Percentiles rank a stretch among this genome's conserved stretches.
phyloP scores from a whole-genome alignment of 2,113 vertebrate species.

The Cryptotis parvus region DNA sequence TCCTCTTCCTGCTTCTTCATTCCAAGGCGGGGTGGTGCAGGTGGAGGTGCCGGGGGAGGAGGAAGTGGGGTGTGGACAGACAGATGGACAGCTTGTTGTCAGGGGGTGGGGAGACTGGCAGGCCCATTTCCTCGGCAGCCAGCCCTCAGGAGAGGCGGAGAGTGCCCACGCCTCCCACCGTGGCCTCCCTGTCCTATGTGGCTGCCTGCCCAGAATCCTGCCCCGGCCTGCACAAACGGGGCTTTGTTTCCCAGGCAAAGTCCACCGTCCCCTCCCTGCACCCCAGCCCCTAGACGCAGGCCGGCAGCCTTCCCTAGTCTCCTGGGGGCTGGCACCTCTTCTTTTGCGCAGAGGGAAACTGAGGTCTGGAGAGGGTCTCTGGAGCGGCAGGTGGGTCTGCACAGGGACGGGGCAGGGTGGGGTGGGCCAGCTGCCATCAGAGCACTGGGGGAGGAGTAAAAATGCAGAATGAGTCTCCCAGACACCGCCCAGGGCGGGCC shows the following conservation, averaged over 20 bases:
- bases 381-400: not conserved
- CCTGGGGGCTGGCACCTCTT: not conserved
- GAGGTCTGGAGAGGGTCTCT: not conserved
- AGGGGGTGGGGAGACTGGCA: not conserved
- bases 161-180: not conserved
- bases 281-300: not conserved
- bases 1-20: slow-evolving; percentile 62
- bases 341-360: not conserved
- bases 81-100: not conserved
- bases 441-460: not conserved
- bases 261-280: not conserved
- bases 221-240: not conserved
- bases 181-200: slow-evolving; percentile 40
- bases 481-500: no score
- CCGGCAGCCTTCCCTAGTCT: no score
- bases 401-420: not conserved
- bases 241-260: slow-evolving; percentile 69
- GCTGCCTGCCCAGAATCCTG: slow-evolving; percentile 66
- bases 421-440: not conserved
- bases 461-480: no score
- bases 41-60: not conserved
- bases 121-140: slow-evolving; percentile 23
- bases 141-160: not conserved
- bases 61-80: not conserved
- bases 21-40: not conserved